Conservation (phyloP, 1,140 invertebrate species). For the Acromyrmex charruanus region DNA sequence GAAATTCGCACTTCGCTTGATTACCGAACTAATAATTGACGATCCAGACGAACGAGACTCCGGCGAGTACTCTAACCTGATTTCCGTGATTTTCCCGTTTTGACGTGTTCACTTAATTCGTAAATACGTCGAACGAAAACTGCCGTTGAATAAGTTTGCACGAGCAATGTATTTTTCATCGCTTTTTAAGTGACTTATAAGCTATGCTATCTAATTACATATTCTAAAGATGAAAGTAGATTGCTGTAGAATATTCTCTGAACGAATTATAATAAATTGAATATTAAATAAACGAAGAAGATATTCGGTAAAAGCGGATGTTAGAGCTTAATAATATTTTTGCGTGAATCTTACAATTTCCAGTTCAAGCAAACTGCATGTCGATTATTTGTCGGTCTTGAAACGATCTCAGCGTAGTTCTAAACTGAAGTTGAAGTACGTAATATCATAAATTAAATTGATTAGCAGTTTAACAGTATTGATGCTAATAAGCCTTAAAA, state of each 20-base stretch:
- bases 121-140: conserved; percentile 9
- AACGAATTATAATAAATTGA: conserved; percentile 1
- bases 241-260: background rate
- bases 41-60: conserved; percentile 52
- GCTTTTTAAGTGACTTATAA: conserved; percentile 3
- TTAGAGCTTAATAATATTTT: no score
- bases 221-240: background rate
- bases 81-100: conserved; percentile 63
- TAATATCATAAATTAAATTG: no score
- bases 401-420: no score
- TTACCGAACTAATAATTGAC: conserved; percentile 77
- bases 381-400: no score
- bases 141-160: background rate
- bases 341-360: no score
- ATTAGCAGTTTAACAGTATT: no score
- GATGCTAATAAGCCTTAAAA: no score
- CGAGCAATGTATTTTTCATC: background rate
- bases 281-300: no score
- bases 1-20: conserved; percentile 77
- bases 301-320: background rate
- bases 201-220: background rate
- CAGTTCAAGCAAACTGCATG: no score
- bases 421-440: no score
- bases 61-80: conserved; percentile 60
- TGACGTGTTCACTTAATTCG: conserved; percentile 42